Conservation (phyloP, 1,140 invertebrate genomes). For the Euura saliciscinereae region DNA sequence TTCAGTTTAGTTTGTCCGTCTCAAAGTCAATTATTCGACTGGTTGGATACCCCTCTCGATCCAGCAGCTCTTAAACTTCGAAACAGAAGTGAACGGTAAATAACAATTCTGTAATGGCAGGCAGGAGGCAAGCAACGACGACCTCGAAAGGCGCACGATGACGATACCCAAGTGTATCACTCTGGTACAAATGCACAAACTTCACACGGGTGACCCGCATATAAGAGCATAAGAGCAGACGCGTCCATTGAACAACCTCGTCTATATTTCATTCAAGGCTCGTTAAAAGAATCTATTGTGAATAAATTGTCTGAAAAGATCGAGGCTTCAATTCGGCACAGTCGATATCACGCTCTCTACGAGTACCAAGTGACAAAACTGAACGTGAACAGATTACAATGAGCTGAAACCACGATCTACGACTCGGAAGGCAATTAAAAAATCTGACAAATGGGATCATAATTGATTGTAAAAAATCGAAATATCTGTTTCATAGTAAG, state of each 20-base stretch:
- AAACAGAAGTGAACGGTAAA: too few relatives aligned
- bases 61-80: too few relatives aligned
- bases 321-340: too few relatives aligned
- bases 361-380: background rate
- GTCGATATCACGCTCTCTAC: too few relatives aligned
- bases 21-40: background rate
- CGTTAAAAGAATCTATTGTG: conserved; percentile 56
- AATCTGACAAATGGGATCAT: too few relatives aligned
- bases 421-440: too few relatives aligned
- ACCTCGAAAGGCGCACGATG: background rate
- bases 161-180: background rate
- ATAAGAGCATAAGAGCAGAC: too few relatives aligned
- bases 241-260: conserved; percentile 37
- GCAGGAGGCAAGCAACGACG: background rate
- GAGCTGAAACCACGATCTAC: too few relatives aligned
- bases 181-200: background rate
- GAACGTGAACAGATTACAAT: background rate
- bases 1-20: background rate
- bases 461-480: too few relatives aligned
- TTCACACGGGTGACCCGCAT: background rate
- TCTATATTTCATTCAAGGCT: conserved; percentile 42
- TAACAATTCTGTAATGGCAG: too few relatives aligned
- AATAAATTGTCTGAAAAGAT: conserved; percentile 52
- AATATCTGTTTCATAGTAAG: too few relatives aligned
- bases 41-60: too few relatives aligned